Conservation (phyloP, 2,113 vertebrate species). For the Heterocephalus glaber region DNA sequence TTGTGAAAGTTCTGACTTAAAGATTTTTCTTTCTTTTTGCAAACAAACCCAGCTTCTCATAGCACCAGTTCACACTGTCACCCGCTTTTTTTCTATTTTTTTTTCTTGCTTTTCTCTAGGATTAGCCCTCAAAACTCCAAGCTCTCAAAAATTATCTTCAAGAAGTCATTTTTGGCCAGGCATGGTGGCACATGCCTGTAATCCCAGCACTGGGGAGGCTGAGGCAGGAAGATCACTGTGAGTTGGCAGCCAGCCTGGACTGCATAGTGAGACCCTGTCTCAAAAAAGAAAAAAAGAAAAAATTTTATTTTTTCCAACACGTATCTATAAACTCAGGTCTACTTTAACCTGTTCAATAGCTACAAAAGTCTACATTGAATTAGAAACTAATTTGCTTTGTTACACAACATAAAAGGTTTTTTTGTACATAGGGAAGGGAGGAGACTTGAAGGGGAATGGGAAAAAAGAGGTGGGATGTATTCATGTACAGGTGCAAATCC, state of each 20-base stretch:
- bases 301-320: too few relatives aligned
- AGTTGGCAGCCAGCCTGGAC: too few relatives aligned
- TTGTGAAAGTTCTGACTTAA: neutral
- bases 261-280: too few relatives aligned
- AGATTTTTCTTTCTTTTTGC: too few relatives aligned
- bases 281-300: too few relatives aligned
- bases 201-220: too few relatives aligned
- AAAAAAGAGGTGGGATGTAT: too few relatives aligned
- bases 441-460: too few relatives aligned
- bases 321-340: neutral
- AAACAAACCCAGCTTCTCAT: neutral
- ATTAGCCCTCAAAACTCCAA: neutral
- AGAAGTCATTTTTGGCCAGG: conserved; percentile 29
- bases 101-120: neutral
- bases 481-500: too few relatives aligned
- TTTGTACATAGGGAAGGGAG: too few relatives aligned
- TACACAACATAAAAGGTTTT: neutral
- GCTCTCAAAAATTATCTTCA: neutral
- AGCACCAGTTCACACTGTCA: neutral
- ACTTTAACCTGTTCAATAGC: neutral
- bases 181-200: too few relatives aligned
- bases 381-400: neutral
- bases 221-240: too few relatives aligned
- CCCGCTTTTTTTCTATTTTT: neutral
- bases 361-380: neutral